Conservation (phyloP, 2,888 invertebrate species). For the Habrosyne pyritoides region DNA sequence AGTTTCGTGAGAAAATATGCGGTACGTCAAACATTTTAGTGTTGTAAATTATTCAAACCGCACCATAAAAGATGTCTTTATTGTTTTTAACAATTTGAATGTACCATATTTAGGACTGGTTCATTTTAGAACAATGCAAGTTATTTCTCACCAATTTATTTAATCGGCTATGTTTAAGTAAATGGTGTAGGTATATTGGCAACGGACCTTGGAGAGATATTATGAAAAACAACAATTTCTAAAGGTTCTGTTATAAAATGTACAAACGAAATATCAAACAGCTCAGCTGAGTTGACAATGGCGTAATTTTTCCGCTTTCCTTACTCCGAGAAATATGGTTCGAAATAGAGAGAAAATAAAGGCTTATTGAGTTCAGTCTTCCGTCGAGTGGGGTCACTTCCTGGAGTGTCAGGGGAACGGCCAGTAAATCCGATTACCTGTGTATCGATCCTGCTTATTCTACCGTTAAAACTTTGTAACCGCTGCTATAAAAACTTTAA, state of each 20-base stretch:
- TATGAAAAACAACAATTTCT: neutral
- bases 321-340: slow-evolving; percentile 32
- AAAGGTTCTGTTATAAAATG: neutral
- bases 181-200: neutral
- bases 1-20: slow-evolving; percentile 48
- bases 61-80: slow-evolving; percentile 33
- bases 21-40: slow-evolving; percentile 25
- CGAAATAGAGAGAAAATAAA: slow-evolving; percentile 48
- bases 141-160: slow-evolving; percentile 8
- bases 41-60: slow-evolving; percentile 34
- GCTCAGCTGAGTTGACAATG: neutral
- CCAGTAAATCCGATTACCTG: slow-evolving; percentile 67
- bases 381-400: slow-evolving; percentile 71
- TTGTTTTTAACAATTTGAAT: slow-evolving; percentile 40
- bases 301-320: slow-evolving; percentile 15
- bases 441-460: slow-evolving; percentile 57
- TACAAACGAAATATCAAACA: neutral
- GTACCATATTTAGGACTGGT: slow-evolving; percentile 34
- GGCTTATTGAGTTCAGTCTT: slow-evolving; percentile 64
- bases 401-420: slow-evolving; percentile 59
- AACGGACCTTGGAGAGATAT: neutral
- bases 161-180: neutral
- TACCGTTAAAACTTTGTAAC: slow-evolving; percentile 36
- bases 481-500: slow-evolving; percentile 8
- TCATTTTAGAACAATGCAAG: slow-evolving; percentile 16